Evolutionary conservation across 1,140 invertebrate species (phyloP).

Genomic region (fruit fly (Drosophila melanogaster)): DNA sequence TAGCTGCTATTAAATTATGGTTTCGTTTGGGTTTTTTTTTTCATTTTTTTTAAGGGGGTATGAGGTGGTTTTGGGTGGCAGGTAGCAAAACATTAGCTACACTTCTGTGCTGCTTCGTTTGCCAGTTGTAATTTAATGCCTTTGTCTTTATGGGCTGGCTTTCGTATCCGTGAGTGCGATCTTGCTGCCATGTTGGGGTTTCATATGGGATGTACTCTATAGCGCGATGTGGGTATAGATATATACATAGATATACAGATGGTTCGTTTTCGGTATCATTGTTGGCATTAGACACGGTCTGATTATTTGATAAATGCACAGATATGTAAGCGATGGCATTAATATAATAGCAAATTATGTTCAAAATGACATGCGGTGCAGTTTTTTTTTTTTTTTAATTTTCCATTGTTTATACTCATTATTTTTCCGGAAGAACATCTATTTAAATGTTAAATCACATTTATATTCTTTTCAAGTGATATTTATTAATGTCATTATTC

Average conservation of each 20-base stretch:
- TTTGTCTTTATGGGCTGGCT: conserved; percentile 55
- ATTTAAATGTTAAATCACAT: too few species aligned
- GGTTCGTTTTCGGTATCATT: conserved; percentile 65
- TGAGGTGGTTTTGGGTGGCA: conserved; percentile 1
- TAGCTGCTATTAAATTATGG: conserved; percentile 46
- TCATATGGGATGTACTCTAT: conserved; percentile 20
- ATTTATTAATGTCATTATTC: too few species aligned
- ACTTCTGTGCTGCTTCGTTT: conserved; percentile 35
- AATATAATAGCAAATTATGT: conserved; percentile 67
- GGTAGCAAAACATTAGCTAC: conserved; percentile 43
- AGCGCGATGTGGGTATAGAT: neutral
- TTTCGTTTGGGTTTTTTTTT: conserved; percentile 11
- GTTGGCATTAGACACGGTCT: conserved; percentile 75
- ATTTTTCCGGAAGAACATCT: neutral
- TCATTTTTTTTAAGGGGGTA: too few species aligned
- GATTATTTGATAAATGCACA: conserved; percentile 77
- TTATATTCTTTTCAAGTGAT: too few species aligned
- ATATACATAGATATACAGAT: conserved; percentile 14
- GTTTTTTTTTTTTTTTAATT: neutral
- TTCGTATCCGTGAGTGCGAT: conserved; percentile 59
- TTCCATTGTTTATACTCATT: neutral
- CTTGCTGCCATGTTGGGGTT: conserved; percentile 39
- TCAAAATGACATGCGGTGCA: conserved; percentile 33
- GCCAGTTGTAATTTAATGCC: conserved; percentile 71
- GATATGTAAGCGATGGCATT: conserved; percentile 67